A percentile compares a stretch with the other conserved stretches of the same genome.
Evolutionary conservation across 2,113 vertebrate genomes (phyloP).

Genomic region (Rhinolophus ferrumequinum): DNA sequence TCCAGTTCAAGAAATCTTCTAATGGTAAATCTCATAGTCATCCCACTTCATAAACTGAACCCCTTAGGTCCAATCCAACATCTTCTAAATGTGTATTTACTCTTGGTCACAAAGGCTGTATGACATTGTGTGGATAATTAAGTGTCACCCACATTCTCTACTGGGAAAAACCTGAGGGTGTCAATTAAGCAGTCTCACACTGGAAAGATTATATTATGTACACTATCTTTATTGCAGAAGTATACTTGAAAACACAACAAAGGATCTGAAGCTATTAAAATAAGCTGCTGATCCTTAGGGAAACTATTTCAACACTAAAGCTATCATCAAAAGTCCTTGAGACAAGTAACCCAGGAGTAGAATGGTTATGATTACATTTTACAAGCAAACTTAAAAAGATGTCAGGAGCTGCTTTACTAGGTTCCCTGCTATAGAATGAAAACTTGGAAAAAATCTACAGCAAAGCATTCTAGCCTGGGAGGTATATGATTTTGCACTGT

Average conservation of each 20-base stretch:
- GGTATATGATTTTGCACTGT: conserved; percentile 23
- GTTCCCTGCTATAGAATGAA: conserved; percentile 48
- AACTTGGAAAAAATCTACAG: neutral
- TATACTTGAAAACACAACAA: conserved; percentile 61
- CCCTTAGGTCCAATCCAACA: neutral
- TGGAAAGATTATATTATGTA: conserved; percentile 51
- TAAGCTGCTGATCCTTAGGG: conserved; percentile 47
- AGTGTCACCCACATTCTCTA: neutral
- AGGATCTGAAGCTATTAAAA: conserved; percentile 52
- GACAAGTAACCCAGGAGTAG: conserved; percentile 46
- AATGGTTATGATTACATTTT: conserved; percentile 61
- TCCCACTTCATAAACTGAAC: conserved; percentile 32
- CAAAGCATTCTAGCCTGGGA: conserved; percentile 2
- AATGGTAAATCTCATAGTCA: neutral
- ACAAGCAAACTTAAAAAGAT: conserved; percentile 49
- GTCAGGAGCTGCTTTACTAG: neutral
- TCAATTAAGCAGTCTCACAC: conserved; percentile 26
- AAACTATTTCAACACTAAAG: conserved; percentile 59
- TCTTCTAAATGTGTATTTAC: conserved; percentile 17
- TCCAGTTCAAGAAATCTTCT: neutral
- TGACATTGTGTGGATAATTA: conserved; percentile 24
- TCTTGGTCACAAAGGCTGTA: neutral
- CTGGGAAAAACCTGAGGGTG: conserved; percentile 19
- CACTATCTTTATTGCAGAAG: conserved; percentile 36
- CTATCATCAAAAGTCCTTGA: conserved; percentile 67